A percentile compares a stretch with the other conserved stretches of the same genome.
Conservation (phyloP, 2,888 invertebrate species). For the Molanna angustata region DNA sequence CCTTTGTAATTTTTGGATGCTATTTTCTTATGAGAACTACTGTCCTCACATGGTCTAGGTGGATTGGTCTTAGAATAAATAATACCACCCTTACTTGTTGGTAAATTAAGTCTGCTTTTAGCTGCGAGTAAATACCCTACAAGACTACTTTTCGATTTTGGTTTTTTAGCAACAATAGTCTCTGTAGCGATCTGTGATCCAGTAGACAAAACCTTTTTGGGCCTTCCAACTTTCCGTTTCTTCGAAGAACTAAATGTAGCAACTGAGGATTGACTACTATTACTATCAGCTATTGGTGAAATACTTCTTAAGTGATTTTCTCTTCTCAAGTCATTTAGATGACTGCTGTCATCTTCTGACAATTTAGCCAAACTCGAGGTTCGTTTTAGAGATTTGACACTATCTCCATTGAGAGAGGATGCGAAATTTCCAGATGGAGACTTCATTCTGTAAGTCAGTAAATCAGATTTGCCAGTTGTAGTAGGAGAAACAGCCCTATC, state of each 20-base stretch:
- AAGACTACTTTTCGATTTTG: conserved; percentile 64
- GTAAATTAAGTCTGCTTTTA: conserved; percentile 58
- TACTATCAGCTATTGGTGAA: conserved; percentile 50
- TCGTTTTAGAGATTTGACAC: conserved; percentile 13
- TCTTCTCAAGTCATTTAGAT: conserved; percentile 13
- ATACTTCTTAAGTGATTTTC: conserved; percentile 37
- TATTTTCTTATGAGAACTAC: conserved; percentile 26
- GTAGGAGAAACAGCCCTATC: conserved; percentile 43
- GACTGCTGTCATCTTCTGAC: conserved; percentile 27
- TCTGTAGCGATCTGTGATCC: conserved; percentile 65
- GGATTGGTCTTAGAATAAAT: conserved; percentile 55
- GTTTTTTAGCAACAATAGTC: conserved; percentile 80
- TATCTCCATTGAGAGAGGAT: conserved; percentile 15
- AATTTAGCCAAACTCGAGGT: conserved; percentile 17
- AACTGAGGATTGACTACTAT: conserved; percentile 29
- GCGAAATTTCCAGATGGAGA: conserved; percentile 16
- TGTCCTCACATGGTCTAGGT: conserved; percentile 44
- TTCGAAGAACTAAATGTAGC: conserved; percentile 54
- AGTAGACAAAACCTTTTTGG: conserved; percentile 66
- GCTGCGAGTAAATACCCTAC: conserved; percentile 65
- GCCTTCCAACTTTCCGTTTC: conserved; percentile 80
- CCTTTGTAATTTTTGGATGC: conserved; percentile 24
- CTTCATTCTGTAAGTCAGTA: conserved; percentile 15
- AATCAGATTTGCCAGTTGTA: conserved; percentile 1
- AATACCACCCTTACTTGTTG: conserved; percentile 47